These are phyloP conservation scores for Nymphicus hollandicus DNA, from an alignment of 2,113 vertebrate species.

Conservation along the genomic window DNA sequence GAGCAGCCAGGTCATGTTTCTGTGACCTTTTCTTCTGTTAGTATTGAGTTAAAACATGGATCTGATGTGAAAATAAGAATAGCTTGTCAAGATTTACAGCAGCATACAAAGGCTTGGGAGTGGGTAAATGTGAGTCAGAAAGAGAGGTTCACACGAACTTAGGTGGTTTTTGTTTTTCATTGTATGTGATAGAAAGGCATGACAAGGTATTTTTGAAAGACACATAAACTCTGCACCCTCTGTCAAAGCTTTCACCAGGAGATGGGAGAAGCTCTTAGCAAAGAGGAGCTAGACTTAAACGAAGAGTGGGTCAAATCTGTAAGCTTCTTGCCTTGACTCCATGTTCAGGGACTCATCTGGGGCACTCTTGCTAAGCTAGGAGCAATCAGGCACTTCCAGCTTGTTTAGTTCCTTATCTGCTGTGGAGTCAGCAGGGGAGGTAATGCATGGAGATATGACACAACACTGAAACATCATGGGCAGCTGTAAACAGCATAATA, in stretches of 20 bases:
- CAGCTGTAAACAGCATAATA: background rate
- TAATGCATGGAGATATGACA: background rate
- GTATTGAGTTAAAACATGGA: conserved; percentile 17
- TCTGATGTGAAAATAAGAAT: conserved; percentile 27
- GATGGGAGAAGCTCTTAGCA: background rate
- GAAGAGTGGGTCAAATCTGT: background rate
- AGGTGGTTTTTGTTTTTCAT: background rate
- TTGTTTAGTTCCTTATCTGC: background rate
- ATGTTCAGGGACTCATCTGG: background rate
- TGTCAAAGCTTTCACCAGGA: background rate
- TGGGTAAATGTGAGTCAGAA: conserved; percentile 20
- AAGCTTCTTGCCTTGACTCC: background rate
- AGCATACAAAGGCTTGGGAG: background rate
- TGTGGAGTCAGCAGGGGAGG: background rate
- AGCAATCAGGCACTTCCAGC: background rate
- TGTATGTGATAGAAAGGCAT: background rate
- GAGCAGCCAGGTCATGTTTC: background rate
- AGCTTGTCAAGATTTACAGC: background rate
- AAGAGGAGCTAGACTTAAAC: background rate
- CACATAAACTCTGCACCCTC: background rate
- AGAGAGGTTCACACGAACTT: background rate
- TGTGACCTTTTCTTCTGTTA: conserved; percentile 14
- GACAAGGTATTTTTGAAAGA: background rate
- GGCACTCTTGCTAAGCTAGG: background rate
- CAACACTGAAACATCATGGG: background rate